A percentile compares a stretch with the other conserved stretches of the same genome.
Evolutionary conservation across 2,888 invertebrate species (phyloP).

Genomic region (Pollenia griseotomentosa): DNA sequence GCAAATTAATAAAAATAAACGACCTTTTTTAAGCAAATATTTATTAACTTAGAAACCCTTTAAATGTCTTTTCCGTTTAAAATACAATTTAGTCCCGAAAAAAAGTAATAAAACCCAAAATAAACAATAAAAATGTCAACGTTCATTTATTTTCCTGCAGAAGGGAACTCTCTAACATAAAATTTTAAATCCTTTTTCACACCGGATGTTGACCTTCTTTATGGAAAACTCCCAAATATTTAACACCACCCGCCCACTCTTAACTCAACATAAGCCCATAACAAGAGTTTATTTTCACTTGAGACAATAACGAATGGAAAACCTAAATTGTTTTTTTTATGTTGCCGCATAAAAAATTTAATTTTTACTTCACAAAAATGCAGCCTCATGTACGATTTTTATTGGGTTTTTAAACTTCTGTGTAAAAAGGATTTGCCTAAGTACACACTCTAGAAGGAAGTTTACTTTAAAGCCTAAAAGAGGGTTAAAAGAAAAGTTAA

Average conservation of each 20-base stretch:
- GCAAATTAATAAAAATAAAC: no score
- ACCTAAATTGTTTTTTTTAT: conserved; percentile 2
- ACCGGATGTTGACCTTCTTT: not conserved
- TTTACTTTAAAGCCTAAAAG: conserved; percentile 12
- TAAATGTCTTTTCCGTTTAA: not conserved
- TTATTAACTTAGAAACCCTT: not conserved
- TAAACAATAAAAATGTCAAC: conserved; percentile 18
- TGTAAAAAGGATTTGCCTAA: conserved; percentile 19
- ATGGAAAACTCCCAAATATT: not conserved
- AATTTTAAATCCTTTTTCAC: conserved; percentile 20
- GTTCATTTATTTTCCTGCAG: conserved; percentile 2
- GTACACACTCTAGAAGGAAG: conserved; percentile 9
- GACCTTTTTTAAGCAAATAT: no score
- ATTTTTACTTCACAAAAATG: conserved; percentile 40
- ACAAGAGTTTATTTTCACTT: not conserved
- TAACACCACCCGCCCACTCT: not conserved
- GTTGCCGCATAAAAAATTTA: conserved; percentile 43
- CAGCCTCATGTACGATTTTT: conserved; percentile 31
- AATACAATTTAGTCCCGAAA: not conserved
- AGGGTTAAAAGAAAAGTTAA: not conserved
- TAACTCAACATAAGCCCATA: not conserved
- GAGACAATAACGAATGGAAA: conserved; percentile 20
- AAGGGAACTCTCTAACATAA: not conserved
- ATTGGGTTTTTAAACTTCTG: conserved; percentile 10
- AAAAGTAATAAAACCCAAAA: conserved; percentile 7